phyloP scores from a whole-genome alignment of 2,113 vertebrate species.

The Plectropomus leopardus region DNA sequence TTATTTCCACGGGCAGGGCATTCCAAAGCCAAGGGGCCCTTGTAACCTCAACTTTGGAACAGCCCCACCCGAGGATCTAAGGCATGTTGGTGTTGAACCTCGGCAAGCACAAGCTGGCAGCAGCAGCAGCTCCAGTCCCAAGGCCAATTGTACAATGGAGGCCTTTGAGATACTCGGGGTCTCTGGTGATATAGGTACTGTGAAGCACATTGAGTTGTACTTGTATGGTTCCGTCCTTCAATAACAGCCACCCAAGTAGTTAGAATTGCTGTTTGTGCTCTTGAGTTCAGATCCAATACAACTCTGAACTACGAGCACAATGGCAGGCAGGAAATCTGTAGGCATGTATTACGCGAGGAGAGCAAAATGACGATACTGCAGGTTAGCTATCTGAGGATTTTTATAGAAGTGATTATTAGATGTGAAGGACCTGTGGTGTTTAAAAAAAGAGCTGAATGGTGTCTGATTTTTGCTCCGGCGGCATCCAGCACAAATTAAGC shows the following conservation, averaged over 20 bases:
- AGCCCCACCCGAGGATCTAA: no score
- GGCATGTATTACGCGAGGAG: background rate
- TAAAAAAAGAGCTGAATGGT: background rate
- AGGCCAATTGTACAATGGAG: background rate
- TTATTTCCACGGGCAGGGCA: no score
- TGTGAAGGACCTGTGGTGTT: background rate
- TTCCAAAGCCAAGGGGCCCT: no score
- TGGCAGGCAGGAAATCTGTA: background rate
- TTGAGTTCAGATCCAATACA: background rate
- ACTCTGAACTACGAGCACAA: background rate
- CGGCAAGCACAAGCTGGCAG: background rate
- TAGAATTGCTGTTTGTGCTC: background rate
- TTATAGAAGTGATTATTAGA: slow-evolving; percentile 32
- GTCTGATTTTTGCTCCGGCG: slow-evolving; percentile 12
- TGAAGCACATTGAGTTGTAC: background rate
- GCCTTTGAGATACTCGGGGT: background rate
- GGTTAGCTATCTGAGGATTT: slow-evolving; percentile 3
- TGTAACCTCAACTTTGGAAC: no score
- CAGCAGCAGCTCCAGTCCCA: no score
- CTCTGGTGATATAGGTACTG: no score
- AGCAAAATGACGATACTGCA: background rate
- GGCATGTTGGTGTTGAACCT: background rate
- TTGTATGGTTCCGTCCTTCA: background rate
- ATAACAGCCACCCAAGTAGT: background rate
- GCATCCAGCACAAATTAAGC: slow-evolving; percentile 39